phyloP scores from a whole-genome alignment of 2,113 vertebrate genomes.

The Anarrhichthys ocellatus region DNA sequence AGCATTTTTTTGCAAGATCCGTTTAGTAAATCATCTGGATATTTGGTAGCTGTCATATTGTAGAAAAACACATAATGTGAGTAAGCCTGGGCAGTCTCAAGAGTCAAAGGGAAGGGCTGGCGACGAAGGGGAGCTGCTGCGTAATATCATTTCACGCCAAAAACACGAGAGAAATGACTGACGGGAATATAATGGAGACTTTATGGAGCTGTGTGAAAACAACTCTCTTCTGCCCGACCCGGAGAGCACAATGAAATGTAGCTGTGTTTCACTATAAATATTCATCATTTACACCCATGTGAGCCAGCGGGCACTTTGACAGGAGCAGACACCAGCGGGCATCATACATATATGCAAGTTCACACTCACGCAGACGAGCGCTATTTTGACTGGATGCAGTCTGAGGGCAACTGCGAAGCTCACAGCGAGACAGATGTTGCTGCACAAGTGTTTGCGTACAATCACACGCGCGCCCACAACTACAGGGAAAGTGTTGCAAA shows the following conservation, averaged over 20 bases:
- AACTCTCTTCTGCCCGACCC: background rate
- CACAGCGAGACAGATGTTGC: constrained; percentile 30
- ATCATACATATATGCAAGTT: constrained; percentile 32
- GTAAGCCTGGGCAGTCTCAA: constrained; percentile 17
- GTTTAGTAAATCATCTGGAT: constrained; percentile 32
- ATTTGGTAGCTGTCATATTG: constrained; percentile 43
- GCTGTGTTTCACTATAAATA: constrained; percentile 42
- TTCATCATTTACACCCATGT: constrained; percentile 15
- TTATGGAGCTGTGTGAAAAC: constrained; percentile 54
- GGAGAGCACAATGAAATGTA: constrained; percentile 12
- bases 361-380: constrained; percentile 30
- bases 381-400: constrained; percentile 45
- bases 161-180: constrained; percentile 42
- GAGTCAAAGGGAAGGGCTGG: constrained; percentile 21
- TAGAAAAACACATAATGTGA: constrained; percentile 11
- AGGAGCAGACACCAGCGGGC: constrained; percentile 29
- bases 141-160: constrained; percentile 46
- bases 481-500: background rate
- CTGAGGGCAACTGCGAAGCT: constrained; percentile 17
- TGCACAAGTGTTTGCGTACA: constrained; percentile 31
- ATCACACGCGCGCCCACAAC: background rate
- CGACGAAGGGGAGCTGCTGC: background rate
- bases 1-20: constrained; percentile 3
- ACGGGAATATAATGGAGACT: constrained; percentile 52
- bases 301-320: constrained; percentile 33